phyloP scores from a whole-genome alignment of 64 coral and sea anemone species.

The Montipora efflorescens region DNA sequence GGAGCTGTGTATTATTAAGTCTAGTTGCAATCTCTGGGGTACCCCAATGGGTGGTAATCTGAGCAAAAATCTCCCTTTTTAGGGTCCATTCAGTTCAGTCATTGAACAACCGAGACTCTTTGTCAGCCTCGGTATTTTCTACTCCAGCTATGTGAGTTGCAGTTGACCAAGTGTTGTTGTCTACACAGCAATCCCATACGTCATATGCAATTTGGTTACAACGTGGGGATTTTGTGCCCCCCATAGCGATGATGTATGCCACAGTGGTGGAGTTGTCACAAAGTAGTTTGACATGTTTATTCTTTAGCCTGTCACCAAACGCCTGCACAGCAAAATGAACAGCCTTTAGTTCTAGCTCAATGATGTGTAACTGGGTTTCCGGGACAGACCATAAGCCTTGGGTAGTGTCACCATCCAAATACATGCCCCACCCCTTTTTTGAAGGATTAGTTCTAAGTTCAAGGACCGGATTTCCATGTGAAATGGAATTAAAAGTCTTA shows the following conservation, averaged over 20 bases:
- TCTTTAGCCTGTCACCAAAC: conserved; percentile 37
- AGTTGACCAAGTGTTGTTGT: conserved; percentile 25
- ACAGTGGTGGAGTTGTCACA: conserved; percentile 70
- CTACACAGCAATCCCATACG: conserved; percentile 22
- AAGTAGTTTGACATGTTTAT: conserved; percentile 37
- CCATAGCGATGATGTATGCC: background rate
- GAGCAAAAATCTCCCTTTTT: conserved; percentile 1
- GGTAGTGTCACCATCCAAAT: conserved; percentile 28
- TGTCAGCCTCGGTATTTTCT: conserved; percentile 32
- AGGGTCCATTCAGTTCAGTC: conserved; percentile 39
- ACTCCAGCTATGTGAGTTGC: conserved; percentile 44
- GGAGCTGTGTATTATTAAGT: conserved; percentile 46
- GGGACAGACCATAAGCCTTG: conserved; percentile 9
- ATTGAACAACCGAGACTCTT: background rate
- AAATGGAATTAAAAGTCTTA: conserved; percentile 35
- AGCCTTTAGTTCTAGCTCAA: conserved; percentile 55
- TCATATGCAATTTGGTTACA: conserved; percentile 39
- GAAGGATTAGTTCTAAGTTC: no score
- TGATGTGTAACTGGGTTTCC: conserved; percentile 58
- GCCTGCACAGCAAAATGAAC: background rate
- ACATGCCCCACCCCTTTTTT: background rate
- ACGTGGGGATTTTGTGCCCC: background rate
- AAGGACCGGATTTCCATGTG: conserved; percentile 34
- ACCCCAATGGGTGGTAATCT: conserved; percentile 27
- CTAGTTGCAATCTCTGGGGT: conserved; percentile 59